A percentile compares a stretch with the other conserved stretches of the same genome.
These are phyloP conservation scores for Drosophila acutilabella DNA, from an alignment of 2,888 invertebrate species.

Conservation along the genomic window DNA sequence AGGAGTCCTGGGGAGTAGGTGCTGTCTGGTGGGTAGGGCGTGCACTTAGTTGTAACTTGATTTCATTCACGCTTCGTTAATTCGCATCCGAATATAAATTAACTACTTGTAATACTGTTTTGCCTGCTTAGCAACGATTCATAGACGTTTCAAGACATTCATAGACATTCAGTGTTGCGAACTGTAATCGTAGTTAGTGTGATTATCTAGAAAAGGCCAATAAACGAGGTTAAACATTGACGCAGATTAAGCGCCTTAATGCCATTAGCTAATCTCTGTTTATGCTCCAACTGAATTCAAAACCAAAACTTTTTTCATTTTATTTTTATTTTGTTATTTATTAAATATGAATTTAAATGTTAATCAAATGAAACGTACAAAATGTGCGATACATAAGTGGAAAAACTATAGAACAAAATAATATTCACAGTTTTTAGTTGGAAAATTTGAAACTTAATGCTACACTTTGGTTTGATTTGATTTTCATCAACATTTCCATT, in stretches of 20 bases:
- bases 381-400: conserved; percentile 61
- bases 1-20: neutral
- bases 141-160: neutral
- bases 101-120: conserved; percentile 43
- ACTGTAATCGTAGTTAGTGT: conserved; percentile 23
- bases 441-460: conserved; percentile 45
- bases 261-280: conserved; percentile 9
- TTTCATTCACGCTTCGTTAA: conserved; percentile 62
- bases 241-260: conserved; percentile 20
- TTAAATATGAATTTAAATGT: conserved; percentile 45
- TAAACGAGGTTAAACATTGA: conserved; percentile 27
- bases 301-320: conserved; percentile 14
- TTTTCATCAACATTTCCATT: conserved; percentile 14
- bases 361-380: conserved; percentile 59
- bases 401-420: conserved; percentile 51
- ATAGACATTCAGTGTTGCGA: neutral
- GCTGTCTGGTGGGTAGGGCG: conserved; percentile 8
- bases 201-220: conserved; percentile 37
- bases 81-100: conserved; percentile 49
- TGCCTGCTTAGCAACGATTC: conserved; percentile 35
- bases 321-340: conserved; percentile 48
- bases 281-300: neutral
- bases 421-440: conserved; percentile 58
- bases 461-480: conserved; percentile 39
- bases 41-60: conserved; percentile 41